Percentiles rank a stretch among this genome's conserved stretches.
phyloP scores from a whole-genome alignment of 2,797 vertebrate genomes.

The Nasua narica region DNA sequence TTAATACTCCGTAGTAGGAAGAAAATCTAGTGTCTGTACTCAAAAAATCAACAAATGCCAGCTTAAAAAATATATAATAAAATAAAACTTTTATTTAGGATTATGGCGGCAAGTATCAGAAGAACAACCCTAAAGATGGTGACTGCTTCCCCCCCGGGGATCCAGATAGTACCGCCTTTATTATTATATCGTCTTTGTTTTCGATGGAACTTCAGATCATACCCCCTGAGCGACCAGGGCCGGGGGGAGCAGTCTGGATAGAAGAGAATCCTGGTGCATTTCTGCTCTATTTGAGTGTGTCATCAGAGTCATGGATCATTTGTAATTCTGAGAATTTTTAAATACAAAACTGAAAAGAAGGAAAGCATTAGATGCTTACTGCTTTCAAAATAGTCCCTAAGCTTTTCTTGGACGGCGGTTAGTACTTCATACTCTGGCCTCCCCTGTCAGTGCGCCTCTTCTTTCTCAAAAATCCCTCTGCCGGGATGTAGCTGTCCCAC shows the following conservation, averaged over 20 bases:
- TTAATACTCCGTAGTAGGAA: neutral
- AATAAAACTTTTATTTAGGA: neutral
- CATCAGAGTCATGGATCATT: neutral
- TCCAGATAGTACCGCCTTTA: fast-evolving
- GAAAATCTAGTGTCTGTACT: neutral
- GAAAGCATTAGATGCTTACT: neutral
- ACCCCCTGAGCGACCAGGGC: neutral
- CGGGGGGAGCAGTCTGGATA: neutral
- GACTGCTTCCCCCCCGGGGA: neutral
- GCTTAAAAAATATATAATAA: neutral
- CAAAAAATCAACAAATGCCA: neutral
- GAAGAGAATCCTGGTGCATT: neutral
- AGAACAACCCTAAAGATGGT: neutral
- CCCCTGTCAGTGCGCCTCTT: neutral
- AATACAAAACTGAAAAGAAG: neutral
- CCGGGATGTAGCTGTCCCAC: neutral
- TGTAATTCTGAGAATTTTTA: neutral
- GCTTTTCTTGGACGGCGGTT: neutral
- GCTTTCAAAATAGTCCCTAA: neutral
- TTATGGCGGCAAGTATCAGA: neutral
- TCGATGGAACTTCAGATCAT: neutral
- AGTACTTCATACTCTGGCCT: neutral
- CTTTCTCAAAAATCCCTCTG: neutral
- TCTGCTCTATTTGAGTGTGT: neutral
- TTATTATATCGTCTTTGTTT: neutral